Base-by-base conservation (phyloP, 2,888 invertebrate genomes). In the Apomyelois bistriatella region DNA sequence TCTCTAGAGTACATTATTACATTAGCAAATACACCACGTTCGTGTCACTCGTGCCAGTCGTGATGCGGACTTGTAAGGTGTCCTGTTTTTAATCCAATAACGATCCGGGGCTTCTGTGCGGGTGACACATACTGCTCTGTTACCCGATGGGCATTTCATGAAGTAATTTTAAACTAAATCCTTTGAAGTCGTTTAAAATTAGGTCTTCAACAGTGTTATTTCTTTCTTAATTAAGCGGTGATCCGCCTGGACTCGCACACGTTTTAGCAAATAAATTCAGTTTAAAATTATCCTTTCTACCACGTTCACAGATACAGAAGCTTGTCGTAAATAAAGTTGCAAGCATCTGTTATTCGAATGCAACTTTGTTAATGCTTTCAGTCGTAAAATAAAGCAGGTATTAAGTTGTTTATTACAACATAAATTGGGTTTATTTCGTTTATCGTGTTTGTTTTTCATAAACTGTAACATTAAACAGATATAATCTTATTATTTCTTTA, bases 81-180 rank as follows among this genome's bases (percentile, higher is more conserved):
- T 70, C 66, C 36, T 53, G 48, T 36, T 57, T 68, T 60, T 78
- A 80, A 82, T 82, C 81, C 75, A 79, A 80, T 82, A 69, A 56
- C 55, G 16, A 38, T 30, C 56, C 65, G 63, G 53, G 82, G 82
- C 79, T 83, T 82, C 82, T 37, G 56, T 54, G 56, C 56, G 10
- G 36, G 41, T 58, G 35, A 61, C 64, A 61, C 57, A 57, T 61
- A 54, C 56, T 55, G 58, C 57, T 57, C 55, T 57, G 54, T 55
- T 41, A 47, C 54, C 28, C 48, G 17, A 28, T 41, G 37, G 48
- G 55, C 48, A 52, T 50, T 54, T 30, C 46, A 54, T 55, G 48
- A 50, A 50, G 52, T 40, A 10, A 15, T 13, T 10, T 4, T 35
- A 53, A 54, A 53, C 3, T 35, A 51, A 54, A 53, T 51, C 37